Evolutionary conservation across 2,797 vertebrate genomes (phyloP).

Genomic region (Gadopsis marmoratus): DNA sequence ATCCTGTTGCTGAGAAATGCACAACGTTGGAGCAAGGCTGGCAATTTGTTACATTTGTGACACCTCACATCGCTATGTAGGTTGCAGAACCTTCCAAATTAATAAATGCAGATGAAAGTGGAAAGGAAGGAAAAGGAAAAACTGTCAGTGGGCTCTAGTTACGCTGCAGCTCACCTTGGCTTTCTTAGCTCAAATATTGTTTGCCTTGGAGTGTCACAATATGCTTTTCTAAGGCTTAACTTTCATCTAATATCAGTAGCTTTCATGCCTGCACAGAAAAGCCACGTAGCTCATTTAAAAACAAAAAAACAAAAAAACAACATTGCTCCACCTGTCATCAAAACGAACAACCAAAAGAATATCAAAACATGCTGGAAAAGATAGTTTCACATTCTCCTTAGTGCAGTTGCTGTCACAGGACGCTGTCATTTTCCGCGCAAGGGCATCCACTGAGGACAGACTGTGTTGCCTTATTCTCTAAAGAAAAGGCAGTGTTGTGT

Average conservation of each 20-base stretch:
- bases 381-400: not conserved
- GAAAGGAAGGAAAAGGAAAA: not conserved
- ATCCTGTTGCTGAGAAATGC: not conserved
- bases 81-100: conserved; percentile 39
- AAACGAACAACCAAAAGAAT: conserved; percentile 7
- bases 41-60: conserved; percentile 40
- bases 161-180: conserved; percentile 15
- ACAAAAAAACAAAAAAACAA: not conserved
- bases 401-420: conserved; percentile 13
- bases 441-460: conserved; percentile 39
- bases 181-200: conserved; percentile 29
- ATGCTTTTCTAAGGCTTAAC: conserved; percentile 23
- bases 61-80: not conserved
- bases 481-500: conserved; percentile 59
- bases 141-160: conserved; percentile 1
- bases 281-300: not conserved
- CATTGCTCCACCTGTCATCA: conserved; percentile 18
- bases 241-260: conserved; percentile 35
- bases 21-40: not conserved
- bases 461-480: conserved; percentile 46
- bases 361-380: conserved; percentile 26
- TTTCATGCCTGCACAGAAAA: conserved; percentile 28
- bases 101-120: conserved; percentile 39
- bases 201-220: conserved; percentile 27
- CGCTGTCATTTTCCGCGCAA: conserved; percentile 6